A percentile compares a stretch with the other conserved stretches of the same genome.
These are phyloP conservation scores for Yponomeuta cagnagella DNA, from an alignment of 2,888 invertebrate genomes.

Conservation along the genomic window DNA sequence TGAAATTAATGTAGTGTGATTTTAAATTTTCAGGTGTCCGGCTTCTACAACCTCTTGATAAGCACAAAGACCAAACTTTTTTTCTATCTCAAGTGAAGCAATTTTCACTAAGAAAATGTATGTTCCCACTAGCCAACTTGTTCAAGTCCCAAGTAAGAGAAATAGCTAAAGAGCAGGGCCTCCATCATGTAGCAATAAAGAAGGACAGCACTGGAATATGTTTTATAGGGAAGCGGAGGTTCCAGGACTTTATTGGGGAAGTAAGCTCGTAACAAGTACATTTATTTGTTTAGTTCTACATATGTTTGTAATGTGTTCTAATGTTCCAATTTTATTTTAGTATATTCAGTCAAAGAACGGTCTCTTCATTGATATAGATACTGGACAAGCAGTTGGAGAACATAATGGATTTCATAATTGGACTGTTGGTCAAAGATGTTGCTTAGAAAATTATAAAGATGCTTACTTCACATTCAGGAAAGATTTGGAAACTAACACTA, in stretches of 20 bases:
- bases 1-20: not conserved
- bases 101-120: constrained; percentile 82
- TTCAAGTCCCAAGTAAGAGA: constrained; percentile 86
- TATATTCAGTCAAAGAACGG: constrained; percentile 89
- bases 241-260: constrained; percentile 91
- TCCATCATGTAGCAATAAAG: constrained; percentile 81
- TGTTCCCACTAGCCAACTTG: constrained; percentile 93
- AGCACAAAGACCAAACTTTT: constrained; percentile 95
- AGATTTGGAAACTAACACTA: constrained; percentile 79
- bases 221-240: constrained; percentile 94
- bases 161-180: constrained; percentile 82
- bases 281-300: not conserved
- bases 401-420: constrained; percentile 94
- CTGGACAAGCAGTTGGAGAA: constrained; percentile 82
- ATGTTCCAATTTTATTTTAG: constrained; percentile 55
- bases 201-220: constrained; percentile 97
- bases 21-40: constrained; percentile 72
- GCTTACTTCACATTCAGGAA: constrained; percentile 87
- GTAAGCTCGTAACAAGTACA: constrained; percentile 58
- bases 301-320: too few species aligned
- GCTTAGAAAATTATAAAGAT: constrained; percentile 75
- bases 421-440: constrained; percentile 93
- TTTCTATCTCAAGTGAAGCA: constrained; percentile 92
- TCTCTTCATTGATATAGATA: constrained; percentile 87
- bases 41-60: constrained; percentile 83